Base-by-base conservation (phyloP, 2,888 invertebrate species). In the Listrodromus nycthemerus region DNA sequence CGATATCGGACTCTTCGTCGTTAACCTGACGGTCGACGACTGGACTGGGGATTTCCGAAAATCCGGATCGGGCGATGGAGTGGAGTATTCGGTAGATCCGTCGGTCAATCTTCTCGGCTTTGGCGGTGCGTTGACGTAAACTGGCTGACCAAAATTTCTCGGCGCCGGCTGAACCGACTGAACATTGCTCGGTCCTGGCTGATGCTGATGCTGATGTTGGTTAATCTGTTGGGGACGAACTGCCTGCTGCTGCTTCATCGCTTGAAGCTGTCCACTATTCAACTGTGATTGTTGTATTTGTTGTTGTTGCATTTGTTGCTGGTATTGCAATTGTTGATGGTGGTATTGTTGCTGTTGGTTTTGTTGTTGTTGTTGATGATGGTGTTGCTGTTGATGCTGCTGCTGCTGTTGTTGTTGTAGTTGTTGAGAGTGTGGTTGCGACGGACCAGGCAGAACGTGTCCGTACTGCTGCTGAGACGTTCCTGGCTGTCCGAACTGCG, bases 91-190 rank as follows among this genome's bases (percentile, higher is more conserved):
- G 45, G 88, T 92, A 50, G 96, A 96, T 10, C 95, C 95, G 89
- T 97, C 97, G 85, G 96, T 97, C 48, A 97, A 95, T 75, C 98
- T 95, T 90, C 97, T 94, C 0, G 98, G 98, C 92, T 98, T 98
- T 0, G 98, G 98, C 13, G 98, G 98, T 2, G 98, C 98, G 93
- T 98, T 98, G 0, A 97, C 98, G 91, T 98, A 98, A 1, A 98
- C 95, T 0, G 98, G 97, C 90, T 96, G 96, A 5, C 94, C 94
- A 85, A 93, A 94, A 81, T 94, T 94, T 80, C 93, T 92, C 4
- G 92, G 89, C 88, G 92, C 90, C 2, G 89, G 93, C 89, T 84
- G 93, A 80, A 85, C 91, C 52, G 82, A 90, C 87, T 86, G 92
- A 85, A 86, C 91, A 90, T 83, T 89, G 86, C 86, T 89, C 86